phyloP scores from a whole-genome alignment of 2,888 invertebrate genomes.

The Athalia cordata region DNA sequence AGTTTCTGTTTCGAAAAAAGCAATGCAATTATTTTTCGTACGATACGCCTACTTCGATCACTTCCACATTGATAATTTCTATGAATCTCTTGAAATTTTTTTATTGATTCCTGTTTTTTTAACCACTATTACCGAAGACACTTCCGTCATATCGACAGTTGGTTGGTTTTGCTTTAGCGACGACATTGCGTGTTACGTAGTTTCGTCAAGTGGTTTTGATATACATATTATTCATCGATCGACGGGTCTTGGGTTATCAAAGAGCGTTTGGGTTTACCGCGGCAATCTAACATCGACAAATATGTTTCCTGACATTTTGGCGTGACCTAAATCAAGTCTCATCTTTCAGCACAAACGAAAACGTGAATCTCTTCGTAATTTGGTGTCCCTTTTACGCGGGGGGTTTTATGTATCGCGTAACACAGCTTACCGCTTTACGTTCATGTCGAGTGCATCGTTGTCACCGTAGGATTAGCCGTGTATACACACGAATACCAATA shows the following conservation, averaged over 20 bases:
- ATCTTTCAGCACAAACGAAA: background rate
- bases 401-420: background rate
- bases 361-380: too few species aligned
- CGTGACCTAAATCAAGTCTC: constrained; percentile 49
- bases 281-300: constrained; percentile 51
- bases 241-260: constrained; percentile 25
- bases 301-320: constrained; percentile 46
- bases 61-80: too few species aligned
- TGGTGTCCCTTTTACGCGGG: too few species aligned
- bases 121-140: too few species aligned
- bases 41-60: too few species aligned
- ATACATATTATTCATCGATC: background rate
- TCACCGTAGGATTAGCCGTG: background rate
- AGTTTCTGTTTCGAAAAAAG: too few species aligned
- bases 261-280: background rate
- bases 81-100: too few species aligned
- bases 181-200: background rate
- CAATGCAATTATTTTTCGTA: too few species aligned
- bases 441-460: background rate
- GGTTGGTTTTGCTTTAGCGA: too few species aligned
- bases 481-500: background rate
- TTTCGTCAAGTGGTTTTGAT: background rate
- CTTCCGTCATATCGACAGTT: too few species aligned
- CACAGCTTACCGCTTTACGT: background rate
- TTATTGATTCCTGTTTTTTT: too few species aligned